Conservation (phyloP, 2,113 vertebrate species). For the Silurus meridionalis region DNA sequence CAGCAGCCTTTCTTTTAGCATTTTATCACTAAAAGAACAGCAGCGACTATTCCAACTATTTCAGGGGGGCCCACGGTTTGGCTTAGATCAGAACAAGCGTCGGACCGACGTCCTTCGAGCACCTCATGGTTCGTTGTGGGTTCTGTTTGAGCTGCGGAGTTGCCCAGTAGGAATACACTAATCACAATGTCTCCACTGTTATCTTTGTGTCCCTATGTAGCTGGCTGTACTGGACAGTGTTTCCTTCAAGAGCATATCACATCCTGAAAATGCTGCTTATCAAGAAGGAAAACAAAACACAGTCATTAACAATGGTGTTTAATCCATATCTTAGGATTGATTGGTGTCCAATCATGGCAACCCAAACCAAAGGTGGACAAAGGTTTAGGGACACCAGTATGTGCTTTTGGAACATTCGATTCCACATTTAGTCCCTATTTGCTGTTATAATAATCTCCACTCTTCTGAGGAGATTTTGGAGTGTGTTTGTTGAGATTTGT, state of each 20-base stretch:
- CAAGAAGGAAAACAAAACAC: not conserved
- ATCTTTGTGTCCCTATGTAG: not conserved
- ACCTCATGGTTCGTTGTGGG: not conserved
- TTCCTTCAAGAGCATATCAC: not conserved
- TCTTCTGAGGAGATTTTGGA: too few relatives aligned
- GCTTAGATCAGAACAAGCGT: not conserved
- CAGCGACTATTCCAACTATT: not conserved
- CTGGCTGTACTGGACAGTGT: not conserved
- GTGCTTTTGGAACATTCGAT: too few relatives aligned
- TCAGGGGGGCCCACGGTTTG: not conserved
- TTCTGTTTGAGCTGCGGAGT: not conserved
- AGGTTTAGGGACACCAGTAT: too few relatives aligned
- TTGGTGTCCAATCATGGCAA: not conserved
- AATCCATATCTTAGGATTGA: not conserved
- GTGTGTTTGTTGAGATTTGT: too few relatives aligned
- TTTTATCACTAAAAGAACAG: too few relatives aligned
- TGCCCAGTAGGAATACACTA: not conserved
- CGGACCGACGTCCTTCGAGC: not conserved
- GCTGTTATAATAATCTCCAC: too few relatives aligned
- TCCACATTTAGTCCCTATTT: too few relatives aligned
- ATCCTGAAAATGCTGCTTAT: not conserved
- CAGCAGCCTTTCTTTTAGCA: not conserved
- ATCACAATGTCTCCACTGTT: not conserved
- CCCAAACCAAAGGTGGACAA: not conserved
- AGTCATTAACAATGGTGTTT: not conserved